phyloP scores from a whole-genome alignment of 2,888 invertebrate genomes.

The Crioceris asparagi region DNA sequence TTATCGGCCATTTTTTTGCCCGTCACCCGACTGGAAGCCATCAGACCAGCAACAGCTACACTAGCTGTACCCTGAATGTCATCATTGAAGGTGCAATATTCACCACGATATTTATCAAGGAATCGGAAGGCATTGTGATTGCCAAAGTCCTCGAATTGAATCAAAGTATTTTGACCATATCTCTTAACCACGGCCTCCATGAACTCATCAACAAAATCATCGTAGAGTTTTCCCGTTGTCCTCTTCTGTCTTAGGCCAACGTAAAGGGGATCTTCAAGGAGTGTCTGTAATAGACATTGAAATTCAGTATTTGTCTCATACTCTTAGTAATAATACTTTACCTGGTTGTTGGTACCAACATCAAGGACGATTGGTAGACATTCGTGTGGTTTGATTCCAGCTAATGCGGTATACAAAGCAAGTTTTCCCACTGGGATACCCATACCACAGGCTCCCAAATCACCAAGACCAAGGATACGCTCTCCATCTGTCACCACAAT shows the following conservation, averaged over 20 bases:
- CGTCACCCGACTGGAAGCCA: slow-evolving; percentile 69
- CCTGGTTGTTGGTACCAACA: slow-evolving; percentile 89
- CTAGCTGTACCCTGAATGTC: slow-evolving; percentile 87
- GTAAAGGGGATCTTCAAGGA: slow-evolving; percentile 88
- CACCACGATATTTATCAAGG: slow-evolving; percentile 78
- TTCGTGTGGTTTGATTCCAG: slow-evolving; percentile 92
- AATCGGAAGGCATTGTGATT: slow-evolving; percentile 94
- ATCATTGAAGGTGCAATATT: slow-evolving; percentile 97
- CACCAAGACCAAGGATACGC: slow-evolving; percentile 91
- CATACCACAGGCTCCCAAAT: slow-evolving; percentile 94
- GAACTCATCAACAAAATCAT: slow-evolving; percentile 92
- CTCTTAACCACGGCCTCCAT: slow-evolving; percentile 86
- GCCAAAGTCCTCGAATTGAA: slow-evolving; percentile 88
- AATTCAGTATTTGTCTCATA: neutral
- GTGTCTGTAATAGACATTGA: slow-evolving; percentile 42
- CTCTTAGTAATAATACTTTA: slow-evolving; percentile 25
- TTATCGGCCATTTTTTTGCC: slow-evolving; percentile 70
- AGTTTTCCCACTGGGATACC: slow-evolving; percentile 97
- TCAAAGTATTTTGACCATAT: slow-evolving; percentile 76
- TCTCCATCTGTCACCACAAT: slow-evolving; percentile 96
- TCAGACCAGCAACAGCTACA: slow-evolving; percentile 87
- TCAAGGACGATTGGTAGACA: slow-evolving; percentile 90
- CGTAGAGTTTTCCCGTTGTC: slow-evolving; percentile 75
- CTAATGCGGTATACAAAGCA: slow-evolving; percentile 89
- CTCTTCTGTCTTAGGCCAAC: slow-evolving; percentile 84